phyloP scores from a whole-genome alignment of 2,113 vertebrate species.

The Myrmecobius fasciatus region DNA sequence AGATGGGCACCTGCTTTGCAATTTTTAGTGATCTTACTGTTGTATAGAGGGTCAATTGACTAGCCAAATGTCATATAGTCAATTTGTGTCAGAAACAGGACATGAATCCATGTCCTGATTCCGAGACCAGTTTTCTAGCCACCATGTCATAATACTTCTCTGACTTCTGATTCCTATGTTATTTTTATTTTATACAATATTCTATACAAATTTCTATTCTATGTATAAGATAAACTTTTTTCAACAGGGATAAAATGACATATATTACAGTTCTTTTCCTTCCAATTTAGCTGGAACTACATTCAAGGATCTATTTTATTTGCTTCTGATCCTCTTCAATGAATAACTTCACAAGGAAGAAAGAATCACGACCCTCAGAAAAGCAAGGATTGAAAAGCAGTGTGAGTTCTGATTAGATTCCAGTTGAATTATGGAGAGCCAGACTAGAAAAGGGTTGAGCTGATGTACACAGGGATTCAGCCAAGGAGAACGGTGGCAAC shows the following conservation, averaged over 20 bases:
- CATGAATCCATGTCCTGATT: neutral
- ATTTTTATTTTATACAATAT: constrained; percentile 70
- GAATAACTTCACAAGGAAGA: neutral
- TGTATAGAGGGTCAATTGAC: neutral
- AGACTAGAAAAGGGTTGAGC: constrained; percentile 55
- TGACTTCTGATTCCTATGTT: neutral
- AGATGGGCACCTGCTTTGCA: neutral
- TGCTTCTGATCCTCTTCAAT: constrained; percentile 47
- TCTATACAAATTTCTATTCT: constrained; percentile 56
- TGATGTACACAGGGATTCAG: constrained; percentile 57
- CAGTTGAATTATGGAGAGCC: constrained; percentile 67
- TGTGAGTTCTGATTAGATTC: constrained; percentile 48
- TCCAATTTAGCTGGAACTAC: constrained; percentile 38
- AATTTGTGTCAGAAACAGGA: neutral
- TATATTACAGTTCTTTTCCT: constrained; percentile 40
- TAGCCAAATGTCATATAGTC: neutral
- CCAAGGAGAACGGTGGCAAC: constrained; percentile 72
- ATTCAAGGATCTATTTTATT: constrained; percentile 49
- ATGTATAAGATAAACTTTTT: constrained; percentile 53
- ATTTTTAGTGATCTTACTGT: neutral
- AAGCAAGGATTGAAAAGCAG: constrained; percentile 31
- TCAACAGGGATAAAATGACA: constrained; percentile 48
- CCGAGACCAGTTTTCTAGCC: neutral
- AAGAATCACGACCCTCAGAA: constrained; percentile 34
- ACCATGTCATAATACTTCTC: neutral